These are phyloP conservation scores for Omphaloscelis lunosa DNA, from an alignment of 2,888 invertebrate species.

Conservation along the genomic window DNA sequence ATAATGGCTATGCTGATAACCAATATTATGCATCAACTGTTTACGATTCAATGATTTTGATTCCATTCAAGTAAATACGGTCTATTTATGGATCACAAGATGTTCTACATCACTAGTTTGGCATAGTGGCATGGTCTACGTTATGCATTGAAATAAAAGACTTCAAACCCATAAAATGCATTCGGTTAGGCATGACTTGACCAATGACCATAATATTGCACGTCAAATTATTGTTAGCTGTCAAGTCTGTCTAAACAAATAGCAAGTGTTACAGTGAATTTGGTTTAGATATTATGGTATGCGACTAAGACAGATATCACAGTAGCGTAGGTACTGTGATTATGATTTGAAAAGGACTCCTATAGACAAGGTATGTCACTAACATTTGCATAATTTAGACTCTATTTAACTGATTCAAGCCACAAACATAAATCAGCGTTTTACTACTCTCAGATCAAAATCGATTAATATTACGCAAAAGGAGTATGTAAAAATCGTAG, in stretches of 20 bases:
- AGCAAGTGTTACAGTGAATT: not conserved
- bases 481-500: not conserved
- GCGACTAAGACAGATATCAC: too few relatives aligned
- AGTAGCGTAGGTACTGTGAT: not conserved
- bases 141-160: too few relatives aligned
- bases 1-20: not conserved
- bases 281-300: not conserved
- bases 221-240: not conserved
- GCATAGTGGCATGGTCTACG: too few relatives aligned
- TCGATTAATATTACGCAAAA: too few relatives aligned
- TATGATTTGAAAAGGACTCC: not conserved
- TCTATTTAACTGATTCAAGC: not conserved
- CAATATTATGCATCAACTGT: too few relatives aligned
- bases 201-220: too few relatives aligned
- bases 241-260: not conserved
- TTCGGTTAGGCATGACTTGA: conserved; percentile 6
- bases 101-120: not conserved
- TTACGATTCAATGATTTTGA: not conserved
- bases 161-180: not conserved
- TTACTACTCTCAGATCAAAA: not conserved
- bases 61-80: not conserved
- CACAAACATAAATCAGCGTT: not conserved
- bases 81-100: not conserved
- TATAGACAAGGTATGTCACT: not conserved
- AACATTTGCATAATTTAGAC: not conserved